Base-by-base conservation (phyloP, 2,113 vertebrate species). In the Laticauda laticaudata region DNA sequence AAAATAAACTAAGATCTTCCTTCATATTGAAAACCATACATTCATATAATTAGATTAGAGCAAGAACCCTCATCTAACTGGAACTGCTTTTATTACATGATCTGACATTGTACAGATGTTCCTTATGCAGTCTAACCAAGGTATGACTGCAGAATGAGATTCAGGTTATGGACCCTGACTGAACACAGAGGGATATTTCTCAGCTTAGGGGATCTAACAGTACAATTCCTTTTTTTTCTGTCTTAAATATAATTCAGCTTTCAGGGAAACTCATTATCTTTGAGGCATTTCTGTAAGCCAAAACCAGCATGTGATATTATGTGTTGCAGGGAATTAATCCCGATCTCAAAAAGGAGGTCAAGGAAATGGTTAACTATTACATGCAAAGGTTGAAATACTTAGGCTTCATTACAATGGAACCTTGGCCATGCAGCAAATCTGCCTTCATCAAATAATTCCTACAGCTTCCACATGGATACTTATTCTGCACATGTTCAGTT, bases 401-500 rank as follows among this genome's bases (percentile, higher is more conserved):
- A 0, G n/a, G n/a, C 43, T 21, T 18, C 9, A 3, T 86, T 86
- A 93, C 94, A 89, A 93, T 24, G 23, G 56, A 95, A 85, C 86
- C 86, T 48, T 20, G 1, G 3, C 92, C 29, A 90, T 29, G 92
- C 93, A 61, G 59, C 89, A 96, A 95, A 96, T 91, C 95, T 93
- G 95, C 92, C 91, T 53, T 93, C 94, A 93, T 51, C 90, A 95
- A 81, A 95, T 92, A 95, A 93, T 94, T 95, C 93, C 56, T 87
- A 92, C 90, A 96, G 15, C 34, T 92, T 94, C 92, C 87, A 61
- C 88, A 59, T 20, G 12, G 87, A 94, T 88, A 43, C 91, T 43
- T 90, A 43, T 91, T 43, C 48, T 23, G 45, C 91, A 94, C 93
- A 89, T 56, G 56, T 53, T 93, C 87, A 86, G 24, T 88, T 93